phyloP scores from a whole-genome alignment of 1,140 invertebrate genomes.

The Drosophila albomicans region DNA sequence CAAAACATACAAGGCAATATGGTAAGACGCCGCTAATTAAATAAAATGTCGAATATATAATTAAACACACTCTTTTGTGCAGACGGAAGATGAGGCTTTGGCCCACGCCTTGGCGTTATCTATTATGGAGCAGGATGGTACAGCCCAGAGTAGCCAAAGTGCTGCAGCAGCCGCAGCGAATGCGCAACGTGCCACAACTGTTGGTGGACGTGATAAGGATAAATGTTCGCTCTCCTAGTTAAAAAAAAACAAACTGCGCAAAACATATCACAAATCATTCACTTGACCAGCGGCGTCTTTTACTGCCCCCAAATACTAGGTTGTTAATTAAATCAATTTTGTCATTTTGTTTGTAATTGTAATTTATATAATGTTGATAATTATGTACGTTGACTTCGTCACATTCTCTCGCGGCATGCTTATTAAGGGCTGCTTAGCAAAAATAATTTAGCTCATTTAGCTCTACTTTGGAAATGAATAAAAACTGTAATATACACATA shows the following conservation, averaged over 20 bases:
- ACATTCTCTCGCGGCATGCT: constrained; percentile 58
- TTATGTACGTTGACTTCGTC: constrained; percentile 79
- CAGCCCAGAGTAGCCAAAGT: constrained; percentile 63
- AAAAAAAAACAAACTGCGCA: neutral
- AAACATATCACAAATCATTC: constrained; percentile 38
- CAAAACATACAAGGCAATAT: constrained; percentile 87
- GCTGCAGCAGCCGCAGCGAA: constrained; percentile 57
- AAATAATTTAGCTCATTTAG: constrained; percentile 65
- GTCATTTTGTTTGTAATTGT: constrained; percentile 51
- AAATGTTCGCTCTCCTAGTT: constrained; percentile 86
- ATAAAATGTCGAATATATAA: neutral
- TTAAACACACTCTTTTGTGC: neutral
- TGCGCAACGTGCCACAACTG: constrained; percentile 58
- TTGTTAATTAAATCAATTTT: constrained; percentile 47
- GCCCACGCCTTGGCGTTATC: constrained; percentile 93
- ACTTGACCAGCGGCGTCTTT: constrained; percentile 60
- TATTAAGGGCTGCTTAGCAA: constrained; percentile 64
- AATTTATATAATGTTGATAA: constrained; percentile 64
- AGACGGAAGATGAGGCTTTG: constrained; percentile 94
- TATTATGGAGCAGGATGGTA: constrained; percentile 87
- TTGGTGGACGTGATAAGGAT: constrained; percentile 83
- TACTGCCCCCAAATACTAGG: constrained; percentile 38
- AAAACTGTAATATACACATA: constrained; percentile 52
- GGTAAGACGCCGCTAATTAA: constrained; percentile 84
- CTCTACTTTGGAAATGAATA: constrained; percentile 59